Conservation (phyloP, 2,888 invertebrate genomes). For the Athalia rosae region DNA sequence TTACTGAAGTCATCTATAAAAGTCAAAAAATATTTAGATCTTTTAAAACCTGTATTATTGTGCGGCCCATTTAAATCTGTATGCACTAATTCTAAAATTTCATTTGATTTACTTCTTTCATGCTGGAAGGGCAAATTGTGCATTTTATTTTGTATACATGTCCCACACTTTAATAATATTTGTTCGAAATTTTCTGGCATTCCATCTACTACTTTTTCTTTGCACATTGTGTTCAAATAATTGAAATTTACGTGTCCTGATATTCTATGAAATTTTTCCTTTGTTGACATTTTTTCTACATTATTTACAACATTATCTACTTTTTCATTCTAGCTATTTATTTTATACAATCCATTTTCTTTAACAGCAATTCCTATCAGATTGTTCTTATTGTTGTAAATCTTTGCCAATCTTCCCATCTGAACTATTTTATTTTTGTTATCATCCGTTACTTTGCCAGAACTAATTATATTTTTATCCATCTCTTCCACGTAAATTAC, state of each 20-base stretch:
- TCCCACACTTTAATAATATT: slow-evolving; percentile 45
- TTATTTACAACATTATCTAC: slow-evolving; percentile 19
- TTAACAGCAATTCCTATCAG: slow-evolving; percentile 44
- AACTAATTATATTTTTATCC: slow-evolving; percentile 50
- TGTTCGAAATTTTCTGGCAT: slow-evolving; percentile 40
- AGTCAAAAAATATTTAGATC: slow-evolving; percentile 53
- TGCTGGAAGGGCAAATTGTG: slow-evolving; percentile 37
- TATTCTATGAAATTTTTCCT: slow-evolving; percentile 48
- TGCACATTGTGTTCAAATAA: slow-evolving; percentile 44
- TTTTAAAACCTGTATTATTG: slow-evolving; percentile 43
- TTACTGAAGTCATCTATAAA: slow-evolving; percentile 55
- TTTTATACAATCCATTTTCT: slow-evolving; percentile 42
- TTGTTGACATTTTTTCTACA: slow-evolving; percentile 43
- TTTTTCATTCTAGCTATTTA: slow-evolving; percentile 16
- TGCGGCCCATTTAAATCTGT: slow-evolving; percentile 49
- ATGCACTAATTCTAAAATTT: slow-evolving; percentile 35
- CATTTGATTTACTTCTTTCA: not conserved
- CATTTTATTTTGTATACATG: slow-evolving; percentile 49
- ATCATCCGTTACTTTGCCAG: slow-evolving; percentile 46
- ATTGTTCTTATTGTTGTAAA: slow-evolving; percentile 38
- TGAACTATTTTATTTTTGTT: slow-evolving; percentile 47
- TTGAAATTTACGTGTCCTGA: slow-evolving; percentile 48
- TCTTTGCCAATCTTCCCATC: slow-evolving; percentile 29
- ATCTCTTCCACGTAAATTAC: slow-evolving; percentile 48
- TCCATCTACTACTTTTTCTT: slow-evolving; percentile 45